Evolutionary conservation across 2,113 vertebrate species (phyloP), one percentile per base, ranked within the genome.

Genomic region (Neomonachus schauinslandi): DNA sequence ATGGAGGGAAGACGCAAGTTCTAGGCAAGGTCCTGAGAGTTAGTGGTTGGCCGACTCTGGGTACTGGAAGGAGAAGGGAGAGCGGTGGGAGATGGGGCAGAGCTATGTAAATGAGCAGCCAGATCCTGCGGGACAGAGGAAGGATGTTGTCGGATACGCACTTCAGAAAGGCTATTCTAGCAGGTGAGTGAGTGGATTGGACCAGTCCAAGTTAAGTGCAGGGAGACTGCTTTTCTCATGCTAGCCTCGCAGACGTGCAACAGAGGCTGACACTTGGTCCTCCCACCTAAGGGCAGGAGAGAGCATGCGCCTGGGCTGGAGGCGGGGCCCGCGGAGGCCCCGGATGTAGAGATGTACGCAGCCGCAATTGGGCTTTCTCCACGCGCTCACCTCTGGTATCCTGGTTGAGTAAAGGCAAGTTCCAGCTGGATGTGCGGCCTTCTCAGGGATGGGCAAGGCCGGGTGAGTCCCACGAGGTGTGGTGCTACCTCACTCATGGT

Each of bases 81-180:
- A 12, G 59, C 21, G 2, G 18, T 9, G 57, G 33, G 46, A 16
- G 77, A 18, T 5, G 16, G 18, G 6, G 3, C 49, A 21, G 49
- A 39, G 39, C 39, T 39, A 39, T 39, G 39, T 39, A 39, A 39
- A 39, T 39, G 39, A 39, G 83, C 51, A 36, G 22, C 28, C 71
- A 51, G 33, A 33, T 22, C 10, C 72, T 0, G 14, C 0, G 8
- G 82, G 39, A 36, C 31, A 0, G 2, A 21, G 55, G 59, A 28
- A 39, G 31, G 67, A 15, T 4, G 7, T n/a, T 7, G 5, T 33
- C 0, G 26, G 39, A 26, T 5, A 3, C 4, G 5, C 0, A 4
- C 77, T 65, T 53, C 55, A 36, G 61, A 77, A 24, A 59, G 59
- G n/a, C 1, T 9, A 0, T 24, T 79, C n/a, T 19, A 24, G 22